Base-by-base conservation (phyloP, 2,888 invertebrate genomes). In the Stenotaenia linearis region DNA sequence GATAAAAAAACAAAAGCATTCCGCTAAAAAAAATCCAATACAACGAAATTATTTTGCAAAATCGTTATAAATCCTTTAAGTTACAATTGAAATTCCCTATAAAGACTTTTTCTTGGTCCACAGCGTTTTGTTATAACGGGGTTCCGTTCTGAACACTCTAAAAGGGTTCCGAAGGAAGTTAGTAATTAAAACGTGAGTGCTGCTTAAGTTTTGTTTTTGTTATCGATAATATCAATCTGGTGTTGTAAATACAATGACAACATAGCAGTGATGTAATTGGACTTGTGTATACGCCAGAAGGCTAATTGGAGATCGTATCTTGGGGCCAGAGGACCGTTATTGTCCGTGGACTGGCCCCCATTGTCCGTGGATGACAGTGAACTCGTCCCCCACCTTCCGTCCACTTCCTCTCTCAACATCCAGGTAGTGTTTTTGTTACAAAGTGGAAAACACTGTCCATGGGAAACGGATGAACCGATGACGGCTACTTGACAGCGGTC, bases 391-490 rank as follows among this genome's bases (percentile, higher is more conserved):
- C 61, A 61, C 61, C 45, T 4, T 7, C 45, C 23, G 9, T 61
- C 10, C 61, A 61, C 61, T 25, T 61, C 61, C 61, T 61, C 28
- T 61, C 23, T 61, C 61, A 7, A 61, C 61, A 61, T 61, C 23
- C 61, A 61, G 61, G 61, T 61, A 61, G 61, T 61, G 61, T 61
- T 61, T 61, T 61, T 61, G 61, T 61, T 61, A 61, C 61, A 25
- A 61, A 61, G 61, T 61, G 61, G 61, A 61, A 61, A 61, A 61
- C 61, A 61, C 61, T 61, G 61, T 61, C 61, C 61, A 61, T 61
- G 61, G 61, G 61, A 61, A 61, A 28, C 61, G 61, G 61, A 61
- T 61, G 61, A 25, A 61, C 61, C 12, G 61, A 61, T 61, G 61
- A 61, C 61, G 61, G 28, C 61, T 28, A 28, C 61, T 61, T 61